Conservation (phyloP, 2,113 vertebrate species). For the Pogona vitticeps region DNA sequence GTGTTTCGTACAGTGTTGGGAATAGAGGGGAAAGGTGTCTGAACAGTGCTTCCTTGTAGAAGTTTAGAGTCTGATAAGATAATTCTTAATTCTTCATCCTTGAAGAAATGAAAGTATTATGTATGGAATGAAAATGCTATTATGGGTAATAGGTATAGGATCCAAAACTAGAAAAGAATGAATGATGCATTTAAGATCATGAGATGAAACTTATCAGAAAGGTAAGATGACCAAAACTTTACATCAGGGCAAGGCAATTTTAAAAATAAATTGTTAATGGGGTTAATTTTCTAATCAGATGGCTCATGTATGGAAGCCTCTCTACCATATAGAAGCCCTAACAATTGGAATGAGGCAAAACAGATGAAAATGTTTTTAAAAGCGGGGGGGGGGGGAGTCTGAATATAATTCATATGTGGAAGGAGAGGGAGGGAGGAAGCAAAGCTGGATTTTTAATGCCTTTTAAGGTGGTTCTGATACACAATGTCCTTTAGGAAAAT, state of each 20-base stretch:
- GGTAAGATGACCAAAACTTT: constrained; percentile 31
- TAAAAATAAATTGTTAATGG: background rate
- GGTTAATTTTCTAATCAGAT: no score
- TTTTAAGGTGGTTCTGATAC: no score
- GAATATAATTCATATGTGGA: no score
- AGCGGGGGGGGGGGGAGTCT: no score
- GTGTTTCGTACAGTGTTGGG: background rate
- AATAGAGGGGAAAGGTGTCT: constrained; percentile 19
- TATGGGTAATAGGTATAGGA: constrained; percentile 4
- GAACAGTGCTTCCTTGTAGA: background rate
- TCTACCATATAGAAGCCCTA: no score
- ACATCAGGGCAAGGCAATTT: background rate
- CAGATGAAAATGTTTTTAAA: background rate
- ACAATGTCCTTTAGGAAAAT: background rate
- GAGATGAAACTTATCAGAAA: background rate
- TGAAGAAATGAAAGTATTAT: constrained; percentile 1
- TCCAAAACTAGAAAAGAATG: constrained; percentile 1
- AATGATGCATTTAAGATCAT: background rate
- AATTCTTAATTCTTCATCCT: constrained; percentile 13
- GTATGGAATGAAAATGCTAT: background rate
- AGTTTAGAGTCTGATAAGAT: constrained; percentile 3
- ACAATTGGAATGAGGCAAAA: no score
- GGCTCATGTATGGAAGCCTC: no score
- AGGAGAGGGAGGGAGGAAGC: no score
- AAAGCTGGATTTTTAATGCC: no score